Evolutionary conservation across 2,797 vertebrate genomes (phyloP).

Genomic region (Cichlasoma orientale): DNA sequence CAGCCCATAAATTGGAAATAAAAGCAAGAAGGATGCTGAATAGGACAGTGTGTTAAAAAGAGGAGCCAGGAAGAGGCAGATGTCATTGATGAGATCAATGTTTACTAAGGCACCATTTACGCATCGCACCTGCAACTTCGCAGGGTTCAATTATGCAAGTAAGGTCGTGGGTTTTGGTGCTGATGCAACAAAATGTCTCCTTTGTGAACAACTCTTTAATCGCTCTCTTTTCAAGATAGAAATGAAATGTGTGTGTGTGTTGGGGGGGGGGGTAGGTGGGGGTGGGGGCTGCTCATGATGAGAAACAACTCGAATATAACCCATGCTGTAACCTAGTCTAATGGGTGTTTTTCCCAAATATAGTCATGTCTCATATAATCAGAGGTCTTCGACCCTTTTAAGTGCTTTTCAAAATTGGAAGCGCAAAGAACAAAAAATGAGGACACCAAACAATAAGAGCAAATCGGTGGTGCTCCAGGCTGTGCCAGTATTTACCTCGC

Average conservation of each 20-base stretch:
- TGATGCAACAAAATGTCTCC: background rate
- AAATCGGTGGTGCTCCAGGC: background rate
- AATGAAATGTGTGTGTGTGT: background rate
- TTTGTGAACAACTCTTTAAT: background rate
- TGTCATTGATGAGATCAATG: constrained; percentile 16
- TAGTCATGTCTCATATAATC: background rate
- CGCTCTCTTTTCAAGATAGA: background rate
- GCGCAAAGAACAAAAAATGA: background rate
- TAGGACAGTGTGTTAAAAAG: constrained; percentile 1
- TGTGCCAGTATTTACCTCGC: background rate
- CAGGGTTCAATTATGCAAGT: background rate
- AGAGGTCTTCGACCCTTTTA: background rate
- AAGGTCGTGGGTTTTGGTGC: background rate
- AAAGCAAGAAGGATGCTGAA: constrained; percentile 29
- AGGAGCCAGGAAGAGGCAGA: background rate
- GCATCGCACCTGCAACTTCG: background rate
- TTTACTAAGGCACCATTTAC: constrained; percentile 11
- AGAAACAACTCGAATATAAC: background rate
- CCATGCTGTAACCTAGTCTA: background rate
- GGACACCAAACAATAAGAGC: background rate
- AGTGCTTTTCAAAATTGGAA: background rate
- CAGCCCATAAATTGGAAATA: constrained; percentile 19
- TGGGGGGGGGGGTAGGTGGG: no score
- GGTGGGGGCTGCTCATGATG: no score
- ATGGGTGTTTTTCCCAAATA: background rate